Conservation (phyloP, 2,113 vertebrate species). For the Callithrix jacchus region DNA sequence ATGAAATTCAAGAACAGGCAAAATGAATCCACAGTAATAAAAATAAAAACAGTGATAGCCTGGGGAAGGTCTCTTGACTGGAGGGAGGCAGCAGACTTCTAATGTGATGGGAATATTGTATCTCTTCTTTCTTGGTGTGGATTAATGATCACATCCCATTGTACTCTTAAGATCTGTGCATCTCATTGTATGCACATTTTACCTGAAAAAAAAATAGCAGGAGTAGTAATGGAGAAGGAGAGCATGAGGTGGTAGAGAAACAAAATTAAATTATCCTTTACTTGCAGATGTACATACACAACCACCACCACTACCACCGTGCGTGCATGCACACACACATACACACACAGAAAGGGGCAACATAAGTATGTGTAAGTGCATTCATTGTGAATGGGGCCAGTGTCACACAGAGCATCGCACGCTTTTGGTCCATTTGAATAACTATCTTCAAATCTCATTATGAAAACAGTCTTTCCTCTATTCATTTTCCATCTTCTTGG, state of each 20-base stretch:
- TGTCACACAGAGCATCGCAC: neutral
- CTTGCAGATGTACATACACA: neutral
- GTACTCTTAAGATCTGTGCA: neutral
- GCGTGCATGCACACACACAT: neutral
- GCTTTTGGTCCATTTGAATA: neutral
- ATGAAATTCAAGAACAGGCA: neutral
- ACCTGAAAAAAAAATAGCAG: neutral
- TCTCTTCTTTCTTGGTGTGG: neutral
- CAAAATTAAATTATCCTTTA: neutral
- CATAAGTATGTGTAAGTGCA: rapidly evolving
- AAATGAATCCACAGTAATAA: neutral
- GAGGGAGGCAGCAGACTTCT: neutral
- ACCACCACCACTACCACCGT: neutral
- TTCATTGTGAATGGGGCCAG: neutral
- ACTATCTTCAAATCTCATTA: neutral
- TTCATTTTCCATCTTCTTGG: neutral
- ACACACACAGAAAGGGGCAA: neutral
- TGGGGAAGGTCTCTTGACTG: too few species aligned
- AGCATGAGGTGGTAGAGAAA: neutral
- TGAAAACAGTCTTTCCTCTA: neutral
- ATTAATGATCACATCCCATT: neutral
- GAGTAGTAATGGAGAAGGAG: neutral
- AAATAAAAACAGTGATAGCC: neutral
- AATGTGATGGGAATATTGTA: neutral
- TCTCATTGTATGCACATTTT: neutral